Percentiles rank a stretch among this genome's conserved stretches.
phyloP scores from a whole-genome alignment of 2,797 vertebrate species.

The Sparidentex hasta region DNA sequence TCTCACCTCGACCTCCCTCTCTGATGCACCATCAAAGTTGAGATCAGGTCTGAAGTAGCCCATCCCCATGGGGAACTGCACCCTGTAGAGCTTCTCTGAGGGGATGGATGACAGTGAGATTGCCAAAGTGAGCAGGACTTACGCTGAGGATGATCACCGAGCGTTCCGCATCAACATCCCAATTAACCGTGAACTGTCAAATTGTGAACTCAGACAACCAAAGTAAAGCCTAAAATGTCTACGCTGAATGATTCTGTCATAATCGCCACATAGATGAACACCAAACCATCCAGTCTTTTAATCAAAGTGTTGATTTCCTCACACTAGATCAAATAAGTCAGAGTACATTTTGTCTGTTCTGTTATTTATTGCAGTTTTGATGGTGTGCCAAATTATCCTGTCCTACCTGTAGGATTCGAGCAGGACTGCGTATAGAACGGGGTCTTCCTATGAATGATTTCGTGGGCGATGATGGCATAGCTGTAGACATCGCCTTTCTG shows the following conservation, averaged over 20 bases:
- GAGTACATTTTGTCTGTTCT: not conserved
- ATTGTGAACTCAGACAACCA: not conserved
- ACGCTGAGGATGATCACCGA: not conserved
- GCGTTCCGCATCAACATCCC: not conserved
- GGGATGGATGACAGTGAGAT: conserved; percentile 3
- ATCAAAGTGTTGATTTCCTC: not conserved
- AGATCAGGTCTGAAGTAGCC: conserved; percentile 92
- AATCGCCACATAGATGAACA: not conserved
- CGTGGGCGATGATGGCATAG: conserved; percentile 94
- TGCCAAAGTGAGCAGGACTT: not conserved
- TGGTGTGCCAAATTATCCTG: conserved; percentile 4
- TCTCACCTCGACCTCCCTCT: conserved; percentile 90
- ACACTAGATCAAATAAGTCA: not conserved
- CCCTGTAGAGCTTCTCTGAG: conserved; percentile 92
- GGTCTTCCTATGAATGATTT: conserved; percentile 89
- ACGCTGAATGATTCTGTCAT: not conserved
- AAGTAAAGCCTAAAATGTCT: no score
- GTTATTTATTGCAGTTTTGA: not conserved
- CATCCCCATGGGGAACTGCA: conserved; percentile 81
- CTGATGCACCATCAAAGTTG: conserved; percentile 87
- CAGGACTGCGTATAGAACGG: conserved; percentile 89
- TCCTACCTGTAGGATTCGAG: conserved; percentile 84
- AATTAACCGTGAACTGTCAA: not conserved
- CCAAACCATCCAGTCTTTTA: not conserved
- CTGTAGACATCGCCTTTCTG: conserved; percentile 97